Base-by-base conservation (phyloP, 2,888 invertebrate genomes). In the Patella depressa region DNA sequence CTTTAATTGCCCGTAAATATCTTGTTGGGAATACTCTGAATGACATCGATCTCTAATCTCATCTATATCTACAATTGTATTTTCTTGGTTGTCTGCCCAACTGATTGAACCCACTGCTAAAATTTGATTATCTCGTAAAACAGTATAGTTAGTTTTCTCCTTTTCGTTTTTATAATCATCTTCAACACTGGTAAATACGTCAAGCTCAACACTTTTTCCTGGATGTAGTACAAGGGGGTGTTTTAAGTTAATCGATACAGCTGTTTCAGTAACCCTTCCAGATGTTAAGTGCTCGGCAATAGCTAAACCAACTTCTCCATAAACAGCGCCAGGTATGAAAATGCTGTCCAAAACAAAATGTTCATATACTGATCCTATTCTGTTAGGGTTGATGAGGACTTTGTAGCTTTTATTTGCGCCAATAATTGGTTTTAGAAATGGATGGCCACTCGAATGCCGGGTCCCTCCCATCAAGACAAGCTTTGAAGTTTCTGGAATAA, bases 291-390 rank as follows among this genome's bases (percentile, higher is more conserved):
- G 34, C 11, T 71, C 34, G 17, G 78, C 82, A 15, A 82, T 73
- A 29, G 79, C 80, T 55, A 85, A 80, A 9, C 79, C 82, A 12
- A 81, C 78, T 65, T 86, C 86, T 3, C 77, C 82, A 76, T 82
- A 83, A 0, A 76, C 71, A 5, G 85, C 82, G 4, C 86, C 86
- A 3, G 83, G 86, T 14, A 85, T 79, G 11, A 85, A 65, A 34
- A 81, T 70, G 3, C 55, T 59, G 0, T 78, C 81, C 3, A 19
- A 69, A 5, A 85, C 73, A 15, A 76, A 71, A 73, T 86, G 86
- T 12, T 84, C 80, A 75, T 78, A 85, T 14, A 84, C 80, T 75
- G 82, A 84, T 12, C 84, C 81, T 70, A 82, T 82, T 3, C 78
- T 65, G n/a, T 53, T 55, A 34, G 78, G 73, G 19, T 80, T 76